These are phyloP conservation scores for Neoscelio sp. DNA, from an alignment of 2,888 invertebrate species.

Conservation along the genomic window DNA sequence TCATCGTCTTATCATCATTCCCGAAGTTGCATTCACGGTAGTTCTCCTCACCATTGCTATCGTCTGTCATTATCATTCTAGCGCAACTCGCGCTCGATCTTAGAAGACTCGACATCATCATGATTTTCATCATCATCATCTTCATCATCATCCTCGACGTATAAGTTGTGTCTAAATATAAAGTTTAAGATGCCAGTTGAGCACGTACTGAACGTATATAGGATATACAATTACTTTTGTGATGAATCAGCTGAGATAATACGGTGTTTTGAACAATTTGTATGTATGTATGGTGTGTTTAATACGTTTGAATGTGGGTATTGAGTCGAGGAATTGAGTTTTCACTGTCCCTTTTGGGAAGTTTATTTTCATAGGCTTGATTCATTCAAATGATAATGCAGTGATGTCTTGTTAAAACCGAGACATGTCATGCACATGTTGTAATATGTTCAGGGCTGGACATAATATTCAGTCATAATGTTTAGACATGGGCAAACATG, in stretches of 20 bases:
- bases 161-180: conserved; percentile 64
- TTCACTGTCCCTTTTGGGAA: conserved; percentile 46
- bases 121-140: conserved; percentile 47
- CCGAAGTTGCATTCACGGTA: conserved; percentile 47
- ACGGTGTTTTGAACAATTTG: conserved; percentile 49
- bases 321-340: conserved; percentile 44
- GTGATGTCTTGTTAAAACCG: no score
- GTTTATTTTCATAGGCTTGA: conserved; percentile 40
- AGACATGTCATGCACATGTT: no score
- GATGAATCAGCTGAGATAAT: conserved; percentile 62
- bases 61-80: conserved; percentile 62
- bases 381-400: conserved; percentile 16
- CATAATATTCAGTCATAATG: neutral
- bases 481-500: no score
- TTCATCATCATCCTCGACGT: conserved; percentile 54
- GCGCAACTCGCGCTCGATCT: conserved; percentile 40
- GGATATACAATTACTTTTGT: conserved; percentile 53
- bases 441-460: neutral
- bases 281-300: conserved; percentile 50
- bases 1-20: conserved; percentile 59
- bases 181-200: conserved; percentile 47
- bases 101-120: conserved; percentile 25
- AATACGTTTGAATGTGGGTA: conserved; percentile 21
- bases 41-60: conserved; percentile 60
- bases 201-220: conserved; percentile 53